Percentiles rank a stretch among this genome's conserved stretches.
These are phyloP conservation scores for Thermophis baileyi DNA, from an alignment of 2,113 vertebrate species.

Conservation along the genomic window DNA sequence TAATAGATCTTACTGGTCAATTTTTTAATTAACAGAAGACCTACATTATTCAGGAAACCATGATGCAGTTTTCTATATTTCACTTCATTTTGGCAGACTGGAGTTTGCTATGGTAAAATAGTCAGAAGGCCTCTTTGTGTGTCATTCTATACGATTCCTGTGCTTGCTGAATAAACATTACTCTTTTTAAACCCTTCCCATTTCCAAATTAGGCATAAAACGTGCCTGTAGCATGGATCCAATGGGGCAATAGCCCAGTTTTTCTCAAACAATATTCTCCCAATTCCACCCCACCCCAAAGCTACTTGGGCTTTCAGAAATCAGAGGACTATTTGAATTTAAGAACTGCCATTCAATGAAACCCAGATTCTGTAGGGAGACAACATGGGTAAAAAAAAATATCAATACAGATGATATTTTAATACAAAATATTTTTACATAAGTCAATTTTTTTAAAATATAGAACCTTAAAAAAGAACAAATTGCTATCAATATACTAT, in stretches of 20 bases:
- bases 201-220: neutral
- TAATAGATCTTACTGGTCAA: neutral
- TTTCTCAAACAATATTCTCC: neutral
- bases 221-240: neutral
- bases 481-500: slow-evolving; percentile 68
- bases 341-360: slow-evolving; percentile 37
- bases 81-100: neutral
- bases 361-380: slow-evolving; percentile 64
- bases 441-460: slow-evolving; percentile 68
- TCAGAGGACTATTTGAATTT: slow-evolving; percentile 33
- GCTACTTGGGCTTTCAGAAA: slow-evolving; percentile 15
- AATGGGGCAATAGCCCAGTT: neutral
- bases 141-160: neutral
- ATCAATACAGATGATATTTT: slow-evolving; percentile 67
- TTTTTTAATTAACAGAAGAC: neutral
- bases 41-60: neutral
- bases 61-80: neutral
- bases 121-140: neutral
- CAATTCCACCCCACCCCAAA: neutral
- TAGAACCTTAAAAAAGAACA: slow-evolving; percentile 65
- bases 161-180: neutral
- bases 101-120: neutral
- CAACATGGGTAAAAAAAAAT: slow-evolving; percentile 65
- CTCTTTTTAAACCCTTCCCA: neutral
- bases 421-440: slow-evolving; percentile 70